Evolutionary conservation across 2,797 vertebrate genomes (phyloP).

Genomic region (Linurgus olivaceus): DNA sequence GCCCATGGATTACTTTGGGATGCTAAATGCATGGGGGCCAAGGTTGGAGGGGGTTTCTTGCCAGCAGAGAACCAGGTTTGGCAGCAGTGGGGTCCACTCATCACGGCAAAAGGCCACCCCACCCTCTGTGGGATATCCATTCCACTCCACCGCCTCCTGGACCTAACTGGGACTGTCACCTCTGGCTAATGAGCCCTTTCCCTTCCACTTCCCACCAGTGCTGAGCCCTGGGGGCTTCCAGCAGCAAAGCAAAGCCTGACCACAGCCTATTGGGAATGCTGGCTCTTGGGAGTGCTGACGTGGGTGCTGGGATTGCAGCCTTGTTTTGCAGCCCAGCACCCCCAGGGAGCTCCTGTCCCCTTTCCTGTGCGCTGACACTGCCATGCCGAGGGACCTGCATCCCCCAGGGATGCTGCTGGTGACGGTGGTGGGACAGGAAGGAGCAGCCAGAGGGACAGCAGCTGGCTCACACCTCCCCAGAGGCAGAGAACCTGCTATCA

Average conservation of each 20-base stretch:
- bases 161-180: not conserved
- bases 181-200: not conserved
- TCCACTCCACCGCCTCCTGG: not conserved
- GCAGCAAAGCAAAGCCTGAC: not conserved
- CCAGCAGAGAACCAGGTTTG: not conserved
- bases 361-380: not conserved
- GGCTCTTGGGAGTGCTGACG: not conserved
- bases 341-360: not conserved
- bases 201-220: not conserved
- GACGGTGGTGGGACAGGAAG: conserved; percentile 63
- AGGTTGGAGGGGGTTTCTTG: not conserved
- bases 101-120: not conserved
- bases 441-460: not conserved
- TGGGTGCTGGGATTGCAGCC: not conserved
- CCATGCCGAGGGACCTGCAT: not conserved
- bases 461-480: not conserved
- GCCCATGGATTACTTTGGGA: not conserved
- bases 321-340: not conserved
- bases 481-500: not conserved
- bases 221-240: not conserved
- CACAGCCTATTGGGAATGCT: not conserved
- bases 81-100: not conserved
- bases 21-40: accelerated
- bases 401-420: conserved; percentile 34
- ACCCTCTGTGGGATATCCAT: not conserved